These are phyloP conservation scores for Sebastes oblongus DNA, from an alignment of 2,797 vertebrate species.

Conservation along the genomic window DNA sequence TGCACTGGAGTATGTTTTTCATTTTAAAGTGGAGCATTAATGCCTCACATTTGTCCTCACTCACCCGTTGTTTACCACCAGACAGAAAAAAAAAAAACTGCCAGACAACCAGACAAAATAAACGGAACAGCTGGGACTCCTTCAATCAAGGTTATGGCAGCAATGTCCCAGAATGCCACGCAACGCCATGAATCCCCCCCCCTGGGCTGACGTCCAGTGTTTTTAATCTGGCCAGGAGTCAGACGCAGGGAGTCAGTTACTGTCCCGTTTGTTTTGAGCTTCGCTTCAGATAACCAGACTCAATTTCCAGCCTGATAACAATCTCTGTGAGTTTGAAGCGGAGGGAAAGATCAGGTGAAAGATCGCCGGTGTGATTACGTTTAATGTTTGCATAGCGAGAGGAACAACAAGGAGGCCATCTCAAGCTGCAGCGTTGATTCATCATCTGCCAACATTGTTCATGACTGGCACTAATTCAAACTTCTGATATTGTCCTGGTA, in stretches of 20 bases:
- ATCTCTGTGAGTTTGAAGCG: background rate
- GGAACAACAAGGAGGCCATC: background rate
- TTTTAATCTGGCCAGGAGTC: slow-evolving; percentile 52
- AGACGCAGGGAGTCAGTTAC: slow-evolving; percentile 19
- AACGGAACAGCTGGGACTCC: slow-evolving; percentile 46
- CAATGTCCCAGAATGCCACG: slow-evolving; percentile 56
- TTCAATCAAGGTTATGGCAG: slow-evolving; percentile 56
- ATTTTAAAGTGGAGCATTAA: background rate
- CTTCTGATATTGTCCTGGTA: background rate
- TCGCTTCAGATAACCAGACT: slow-evolving; percentile 35
- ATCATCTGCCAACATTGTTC: background rate
- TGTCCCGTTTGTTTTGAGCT: background rate
- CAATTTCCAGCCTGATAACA: slow-evolving; percentile 29
- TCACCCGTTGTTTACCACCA: slow-evolving; percentile 10
- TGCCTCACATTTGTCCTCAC: slow-evolving; percentile 1
- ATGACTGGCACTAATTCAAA: background rate
- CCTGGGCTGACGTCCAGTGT: slow-evolving; percentile 31
- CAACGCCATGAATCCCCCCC: background rate
- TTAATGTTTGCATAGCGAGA: slow-evolving; percentile 22
- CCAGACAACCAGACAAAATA: background rate
- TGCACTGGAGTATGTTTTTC: background rate
- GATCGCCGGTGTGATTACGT: slow-evolving; percentile 12
- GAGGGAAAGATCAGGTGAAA: slow-evolving; percentile 1
- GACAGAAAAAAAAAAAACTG: background rate
- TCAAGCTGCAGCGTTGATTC: background rate